phyloP scores from a whole-genome alignment of 2,797 vertebrate species.

The Octomys mimax region DNA sequence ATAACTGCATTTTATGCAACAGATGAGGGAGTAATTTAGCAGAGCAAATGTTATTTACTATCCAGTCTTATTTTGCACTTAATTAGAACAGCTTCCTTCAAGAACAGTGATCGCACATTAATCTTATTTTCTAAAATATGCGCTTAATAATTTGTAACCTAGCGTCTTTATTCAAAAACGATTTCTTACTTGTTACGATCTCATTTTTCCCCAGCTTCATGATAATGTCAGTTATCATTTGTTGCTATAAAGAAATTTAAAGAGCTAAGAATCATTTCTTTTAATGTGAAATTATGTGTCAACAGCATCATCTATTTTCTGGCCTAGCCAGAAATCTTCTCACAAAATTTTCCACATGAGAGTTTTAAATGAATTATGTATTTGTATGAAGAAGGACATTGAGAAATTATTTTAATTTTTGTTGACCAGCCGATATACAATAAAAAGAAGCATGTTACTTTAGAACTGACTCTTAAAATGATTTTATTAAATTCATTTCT shows the following conservation, averaged over 20 bases:
- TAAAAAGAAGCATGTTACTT: background rate
- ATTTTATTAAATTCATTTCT: conserved; percentile 48
- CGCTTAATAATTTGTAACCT: conserved; percentile 76
- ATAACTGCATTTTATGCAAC: background rate
- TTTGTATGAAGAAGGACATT: conserved; percentile 44
- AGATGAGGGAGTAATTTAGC: background rate
- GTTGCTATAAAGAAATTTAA: conserved; percentile 68
- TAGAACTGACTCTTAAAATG: background rate
- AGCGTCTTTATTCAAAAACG: conserved; percentile 78
- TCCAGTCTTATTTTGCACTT: conserved; percentile 74
- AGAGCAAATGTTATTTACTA: conserved; percentile 72
- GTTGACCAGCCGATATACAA: background rate
- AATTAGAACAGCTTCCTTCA: conserved; percentile 76
- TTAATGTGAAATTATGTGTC: conserved; percentile 42
- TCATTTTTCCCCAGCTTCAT: conserved; percentile 34
- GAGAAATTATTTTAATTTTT: conserved; percentile 67
- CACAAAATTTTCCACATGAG: conserved; percentile 22
- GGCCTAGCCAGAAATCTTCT: conserved; percentile 17
- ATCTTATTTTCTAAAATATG: conserved; percentile 79
- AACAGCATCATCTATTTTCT: conserved; percentile 64
- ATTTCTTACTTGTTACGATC: conserved; percentile 49
- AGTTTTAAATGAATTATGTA: conserved; percentile 22
- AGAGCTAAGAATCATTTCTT: conserved; percentile 47
- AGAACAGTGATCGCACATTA: conserved; percentile 68
- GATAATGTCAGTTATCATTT: conserved; percentile 64